Base-by-base conservation (phyloP, 2,888 invertebrate species). In the Melanotus villosus region DNA sequence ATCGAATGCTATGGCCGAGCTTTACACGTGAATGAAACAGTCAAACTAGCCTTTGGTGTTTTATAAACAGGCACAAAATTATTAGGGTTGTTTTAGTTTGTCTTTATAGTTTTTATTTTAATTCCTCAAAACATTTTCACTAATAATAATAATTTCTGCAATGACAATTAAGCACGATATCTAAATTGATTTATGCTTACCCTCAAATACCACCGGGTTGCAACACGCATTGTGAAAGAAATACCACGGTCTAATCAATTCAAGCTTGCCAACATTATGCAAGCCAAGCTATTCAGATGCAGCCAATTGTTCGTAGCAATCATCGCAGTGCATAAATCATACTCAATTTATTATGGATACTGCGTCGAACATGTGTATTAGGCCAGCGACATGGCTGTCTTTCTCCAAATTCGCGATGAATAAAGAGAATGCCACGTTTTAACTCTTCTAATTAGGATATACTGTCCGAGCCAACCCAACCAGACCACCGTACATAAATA, bases 271-370 rank as follows among this genome's bases (percentile, higher is more conserved):
- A 63, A 57, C 63, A 32, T 68, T 68, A 47, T 50, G 63, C 47
- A 68, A 68, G 54, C 45, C 38, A 34, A 47, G 58, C 63, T 63
- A 68, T 64, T 68, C 68, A 68, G 45, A 19, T 58, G 50, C 52
- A 68, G 68, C 69, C 76, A 75, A 78, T 79, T 77, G 76, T 72
- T 70, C 71, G 71, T 75, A 73, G 76, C 73, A 79, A 76, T 76
- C 79, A 77, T 70, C 66, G 73, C 66, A 68, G 68, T 72, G 74
- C 74, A 78, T 79, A 78, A 79, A 80, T 80, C 63, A 68, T 47
- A 32, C 43, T 23, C 38, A 36, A 66, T 66, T 74, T 75, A 78
- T 77, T 75, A 75, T 69, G 59, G 62, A 71, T 68, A 68, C 71
- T 72, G 70, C 45, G 69, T 70, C 68, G 71, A 73, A 71, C 70